A percentile compares a stretch with the other conserved stretches of the same genome.
phyloP scores from a whole-genome alignment of 2,113 vertebrate genomes.

The Gavialis gangeticus region DNA sequence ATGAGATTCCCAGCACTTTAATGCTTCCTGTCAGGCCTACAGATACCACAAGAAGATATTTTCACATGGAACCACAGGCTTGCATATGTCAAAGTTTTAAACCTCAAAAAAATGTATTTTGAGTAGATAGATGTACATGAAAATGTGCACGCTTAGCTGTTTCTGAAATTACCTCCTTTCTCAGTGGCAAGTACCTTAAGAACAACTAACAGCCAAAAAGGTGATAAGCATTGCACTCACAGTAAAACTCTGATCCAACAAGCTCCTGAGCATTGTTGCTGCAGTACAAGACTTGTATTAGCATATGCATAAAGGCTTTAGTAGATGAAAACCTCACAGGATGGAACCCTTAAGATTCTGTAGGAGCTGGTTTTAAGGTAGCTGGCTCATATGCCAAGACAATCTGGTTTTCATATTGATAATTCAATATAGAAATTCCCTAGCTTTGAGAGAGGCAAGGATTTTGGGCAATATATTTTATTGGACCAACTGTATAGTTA shows the following conservation, averaged over 20 bases:
- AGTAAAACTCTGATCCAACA: not conserved
- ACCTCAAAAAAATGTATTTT: not conserved
- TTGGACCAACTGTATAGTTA: too few species aligned
- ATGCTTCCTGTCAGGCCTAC: not conserved
- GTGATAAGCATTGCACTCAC: not conserved
- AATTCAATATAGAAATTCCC: not conserved
- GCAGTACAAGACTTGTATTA: not conserved
- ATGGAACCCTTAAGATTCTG: not conserved
- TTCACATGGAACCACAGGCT: not conserved
- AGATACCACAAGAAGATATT: not conserved
- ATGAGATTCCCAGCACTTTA: not conserved
- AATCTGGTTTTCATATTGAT: slow-evolving; percentile 36
- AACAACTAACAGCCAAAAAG: not conserved
- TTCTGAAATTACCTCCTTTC: not conserved
- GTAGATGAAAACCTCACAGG: not conserved
- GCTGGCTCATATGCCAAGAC: not conserved
- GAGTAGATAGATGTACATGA: slow-evolving; percentile 13
- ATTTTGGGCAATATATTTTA: too few species aligned
- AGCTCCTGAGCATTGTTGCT: not conserved
- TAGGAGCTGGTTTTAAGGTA: slow-evolving; percentile 12
- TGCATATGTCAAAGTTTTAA: not conserved
- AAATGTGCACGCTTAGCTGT: not conserved
- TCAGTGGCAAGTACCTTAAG: not conserved
- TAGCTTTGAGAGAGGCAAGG: not conserved
- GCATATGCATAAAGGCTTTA: not conserved